Base-by-base conservation (phyloP, 2,797 vertebrate species). In the Chromis chromis region DNA sequence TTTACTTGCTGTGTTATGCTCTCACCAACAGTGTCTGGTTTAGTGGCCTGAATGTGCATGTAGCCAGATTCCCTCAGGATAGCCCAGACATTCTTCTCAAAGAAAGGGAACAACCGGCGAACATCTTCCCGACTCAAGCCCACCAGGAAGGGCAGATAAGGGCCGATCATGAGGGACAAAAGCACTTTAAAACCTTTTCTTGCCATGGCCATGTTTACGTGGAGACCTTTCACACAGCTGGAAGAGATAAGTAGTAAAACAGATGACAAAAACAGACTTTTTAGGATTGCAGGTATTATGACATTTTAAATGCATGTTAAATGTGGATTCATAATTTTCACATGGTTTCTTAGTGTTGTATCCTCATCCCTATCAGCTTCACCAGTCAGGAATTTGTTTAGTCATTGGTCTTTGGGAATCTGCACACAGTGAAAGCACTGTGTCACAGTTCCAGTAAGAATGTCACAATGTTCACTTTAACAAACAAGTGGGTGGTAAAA, bases 21-120 rank as follows among this genome's bases (percentile, higher is more conserved):
- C 54, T 72, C 86, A 97, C 97, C 96, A 89, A 91, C 94, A 65
- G 96, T 96, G 86, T 98, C 96, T 25, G 96, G 96, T 85, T 97
- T 97, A 54, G 96, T 97, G 68, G 82, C 95, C 84, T 98, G 97
- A 84, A 97, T 95, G 88, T 97, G 96, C 4, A 97, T 0, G 87
- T 97, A 96, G 5, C 97, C 96, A 0, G 89, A 25, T 81, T 98
- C 96, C 69, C 69, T 89, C 60, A 97, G 53, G 0, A 95, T 0
- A 0, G 90, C 58, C 61, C 89, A 95, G 0, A 97, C 8, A 0
- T 94, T 94, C 87, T 94, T 96, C 79, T 97, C 89, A 66, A 96
- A 71, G 84, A 88, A 97, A 14, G 96, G 96, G 75, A 94, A 97
- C 14, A 92, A 9, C 5, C 92, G 93, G 19, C 25, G 91, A 57